phyloP scores from a whole-genome alignment of 2,797 vertebrate genomes.

The Pangasius krempfi region DNA sequence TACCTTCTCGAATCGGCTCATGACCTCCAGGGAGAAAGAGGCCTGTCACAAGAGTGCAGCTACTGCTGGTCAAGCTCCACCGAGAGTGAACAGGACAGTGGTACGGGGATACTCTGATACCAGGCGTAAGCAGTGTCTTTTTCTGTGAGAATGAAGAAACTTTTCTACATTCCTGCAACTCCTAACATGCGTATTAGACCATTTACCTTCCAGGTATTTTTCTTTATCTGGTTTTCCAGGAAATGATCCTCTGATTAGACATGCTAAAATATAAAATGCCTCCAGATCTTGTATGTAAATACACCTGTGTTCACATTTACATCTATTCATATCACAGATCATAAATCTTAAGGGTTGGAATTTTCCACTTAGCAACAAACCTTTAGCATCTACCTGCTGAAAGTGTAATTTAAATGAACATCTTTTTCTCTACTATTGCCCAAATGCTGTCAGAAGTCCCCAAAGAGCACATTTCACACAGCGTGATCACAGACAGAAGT shows the following conservation, averaged over 20 bases:
- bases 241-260: not conserved
- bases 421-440: not conserved
- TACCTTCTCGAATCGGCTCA: constrained; percentile 73
- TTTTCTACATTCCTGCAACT: not conserved
- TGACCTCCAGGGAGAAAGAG: constrained; percentile 61
- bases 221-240: not conserved
- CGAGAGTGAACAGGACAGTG: constrained; percentile 42
- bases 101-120: constrained; percentile 43
- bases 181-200: not conserved
- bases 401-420: not conserved
- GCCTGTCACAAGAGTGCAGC: constrained; percentile 60
- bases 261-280: not conserved
- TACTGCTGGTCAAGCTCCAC: constrained; percentile 57
- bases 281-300: not conserved
- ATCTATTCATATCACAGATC: not conserved
- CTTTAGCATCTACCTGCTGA: not conserved
- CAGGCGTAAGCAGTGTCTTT: constrained; percentile 33
- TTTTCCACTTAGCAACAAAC: not conserved
- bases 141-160: not conserved
- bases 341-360: not conserved
- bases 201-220: constrained; percentile 10
- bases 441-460: not conserved
- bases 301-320: not conserved
- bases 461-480: not conserved
- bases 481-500: not conserved